A percentile compares a stretch with the other conserved stretches of the same genome.
Evolutionary conservation across 2,797 vertebrate species (phyloP).

Genomic region (Cossypha polioptera): DNA sequence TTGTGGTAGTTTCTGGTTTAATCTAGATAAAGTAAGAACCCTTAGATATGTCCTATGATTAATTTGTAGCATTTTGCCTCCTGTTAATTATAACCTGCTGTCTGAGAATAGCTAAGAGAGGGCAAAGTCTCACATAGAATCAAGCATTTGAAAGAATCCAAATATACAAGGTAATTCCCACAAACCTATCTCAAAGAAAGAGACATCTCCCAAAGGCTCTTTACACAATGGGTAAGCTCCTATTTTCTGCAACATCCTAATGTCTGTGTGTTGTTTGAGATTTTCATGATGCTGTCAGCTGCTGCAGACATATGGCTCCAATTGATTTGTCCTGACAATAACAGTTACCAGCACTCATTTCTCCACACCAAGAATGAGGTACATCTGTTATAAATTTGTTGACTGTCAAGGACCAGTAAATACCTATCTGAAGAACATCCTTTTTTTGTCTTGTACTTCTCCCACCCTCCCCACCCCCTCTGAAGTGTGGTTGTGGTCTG

Average conservation of each 20-base stretch:
- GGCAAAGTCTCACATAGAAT: background rate
- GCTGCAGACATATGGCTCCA: slow-evolving; percentile 61
- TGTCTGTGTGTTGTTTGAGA: slow-evolving; percentile 22
- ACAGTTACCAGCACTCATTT: slow-evolving; percentile 63
- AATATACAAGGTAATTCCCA: slow-evolving; percentile 11
- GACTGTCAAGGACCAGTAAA: slow-evolving; percentile 82
- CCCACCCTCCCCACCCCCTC: fast-evolving
- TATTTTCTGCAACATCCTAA: slow-evolving; percentile 34
- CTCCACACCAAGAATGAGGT: slow-evolving; percentile 69
- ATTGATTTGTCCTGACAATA: slow-evolving; percentile 70
- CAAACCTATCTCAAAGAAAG: background rate
- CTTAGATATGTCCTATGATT: slow-evolving; percentile 35
- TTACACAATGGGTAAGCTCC: background rate
- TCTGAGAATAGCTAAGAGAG: background rate
- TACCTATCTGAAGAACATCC: slow-evolving; percentile 64
- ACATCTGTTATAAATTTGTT: slow-evolving; percentile 80
- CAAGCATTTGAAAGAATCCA: slow-evolving; percentile 2
- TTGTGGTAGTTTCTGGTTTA: background rate
- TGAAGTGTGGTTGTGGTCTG: background rate
- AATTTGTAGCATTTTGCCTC: slow-evolving; percentile 39
- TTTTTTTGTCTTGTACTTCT: slow-evolving; percentile 4
- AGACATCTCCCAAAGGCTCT: slow-evolving; percentile 23
- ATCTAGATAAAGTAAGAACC: slow-evolving; percentile 1
- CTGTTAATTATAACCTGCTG: slow-evolving; percentile 22
- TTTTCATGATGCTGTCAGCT: slow-evolving; percentile 56